Evolutionary conservation across 2,888 invertebrate genomes (phyloP), one percentile per base, ranked within the genome.

Genomic region (Diplazon laetatorius): DNA sequence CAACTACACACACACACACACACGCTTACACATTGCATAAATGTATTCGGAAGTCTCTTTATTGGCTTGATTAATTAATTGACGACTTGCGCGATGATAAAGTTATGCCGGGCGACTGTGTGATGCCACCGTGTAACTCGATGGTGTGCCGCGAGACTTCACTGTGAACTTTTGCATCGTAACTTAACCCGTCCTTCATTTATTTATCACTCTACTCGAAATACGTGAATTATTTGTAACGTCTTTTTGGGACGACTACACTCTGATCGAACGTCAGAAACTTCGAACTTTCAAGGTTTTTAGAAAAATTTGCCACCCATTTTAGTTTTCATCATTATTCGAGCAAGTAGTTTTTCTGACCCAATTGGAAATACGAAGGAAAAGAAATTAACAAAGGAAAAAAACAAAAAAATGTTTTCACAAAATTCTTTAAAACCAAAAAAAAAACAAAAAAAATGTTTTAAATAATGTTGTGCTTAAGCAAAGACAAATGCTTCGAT

Each of bases 21-120:
- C 16, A 46, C 37, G 20, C 59, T 6, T 46, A 2, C 30, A 42
- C 37, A 65, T 44, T 2, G 9, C 42, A n/a, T n/a, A 66, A 71
- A 46, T 66, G 22, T 52, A 66, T 66, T 72, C 68, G 72, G 57
- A 72, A 63, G 50, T 48, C 12, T 68, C 39, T 42, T 62, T 30
- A 63, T 77, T 68, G 55, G 57, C 65, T 66, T 63, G 72, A 72
- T 72, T 72, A 72, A 72, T 72, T 77, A 63, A 72, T 72, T 16
- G 62, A 57, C 60, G 35, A 44, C 46, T 48, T 48, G 16, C 48
- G 20, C 48, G 63, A 63, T 42, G 42, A 60, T 60, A 12, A 22
- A 39, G 39, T 60, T 3, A 42, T 60, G 22, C n/a, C 55, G 30
- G 30, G 16, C 55, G 30, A 35, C 25, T 30, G n/a, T n/a, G n/a